These are phyloP conservation scores for Addax nasomaculatus DNA, from an alignment of 2,113 vertebrate species.

Conservation along the genomic window DNA sequence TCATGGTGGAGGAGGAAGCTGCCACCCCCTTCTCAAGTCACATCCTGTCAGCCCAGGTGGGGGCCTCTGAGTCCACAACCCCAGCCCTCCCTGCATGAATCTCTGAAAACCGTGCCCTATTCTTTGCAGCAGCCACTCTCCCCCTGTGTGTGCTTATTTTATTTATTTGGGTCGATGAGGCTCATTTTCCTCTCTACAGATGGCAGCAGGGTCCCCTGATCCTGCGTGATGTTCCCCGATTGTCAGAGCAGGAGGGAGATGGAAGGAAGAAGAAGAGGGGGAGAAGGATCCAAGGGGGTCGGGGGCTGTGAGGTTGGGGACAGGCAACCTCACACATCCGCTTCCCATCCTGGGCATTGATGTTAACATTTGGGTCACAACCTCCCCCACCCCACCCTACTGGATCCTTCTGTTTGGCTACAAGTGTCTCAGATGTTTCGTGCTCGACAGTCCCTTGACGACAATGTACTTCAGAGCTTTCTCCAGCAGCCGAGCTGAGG, in stretches of 20 bases:
- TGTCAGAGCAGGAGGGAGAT: neutral
- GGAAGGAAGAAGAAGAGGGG: neutral
- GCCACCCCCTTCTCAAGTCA: neutral
- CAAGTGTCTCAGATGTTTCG: neutral
- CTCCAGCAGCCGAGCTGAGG: neutral
- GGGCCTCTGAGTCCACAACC: neutral
- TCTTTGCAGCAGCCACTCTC: neutral
- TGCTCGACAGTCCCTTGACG: neutral
- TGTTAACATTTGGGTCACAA: neutral
- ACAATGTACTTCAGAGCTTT: neutral
- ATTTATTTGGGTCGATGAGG: conserved; percentile 59
- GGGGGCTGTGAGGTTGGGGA: too few relatives aligned
- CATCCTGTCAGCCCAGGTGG: neutral
- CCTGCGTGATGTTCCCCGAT: neutral
- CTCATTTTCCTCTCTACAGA: conserved; percentile 56
- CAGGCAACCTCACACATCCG: neutral
- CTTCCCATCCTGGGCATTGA: neutral
- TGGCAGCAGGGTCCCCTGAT: conserved; percentile 46
- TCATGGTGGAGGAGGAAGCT: neutral
- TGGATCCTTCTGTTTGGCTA: neutral
- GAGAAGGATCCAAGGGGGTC: neutral
- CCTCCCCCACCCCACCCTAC: neutral
- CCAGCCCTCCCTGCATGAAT: neutral
- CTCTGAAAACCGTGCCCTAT: neutral
- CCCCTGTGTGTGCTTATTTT: neutral